phyloP scores from a whole-genome alignment of 2,113 vertebrate species.

The Rhinopomastus cyanomelas region DNA sequence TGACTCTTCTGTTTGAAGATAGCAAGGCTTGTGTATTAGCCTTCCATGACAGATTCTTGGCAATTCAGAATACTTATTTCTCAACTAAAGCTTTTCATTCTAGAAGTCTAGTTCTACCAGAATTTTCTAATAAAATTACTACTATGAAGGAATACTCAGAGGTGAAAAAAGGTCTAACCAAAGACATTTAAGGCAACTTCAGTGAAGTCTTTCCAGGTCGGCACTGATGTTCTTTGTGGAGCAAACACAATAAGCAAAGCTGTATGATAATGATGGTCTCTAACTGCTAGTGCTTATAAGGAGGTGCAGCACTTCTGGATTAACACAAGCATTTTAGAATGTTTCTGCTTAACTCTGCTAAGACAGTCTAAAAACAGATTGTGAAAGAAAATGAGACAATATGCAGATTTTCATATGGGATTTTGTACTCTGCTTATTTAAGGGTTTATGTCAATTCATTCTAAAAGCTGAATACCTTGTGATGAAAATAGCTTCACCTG shows the following conservation, averaged over 20 bases:
- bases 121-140: neutral
- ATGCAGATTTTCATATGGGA: neutral
- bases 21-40: neutral
- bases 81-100: neutral
- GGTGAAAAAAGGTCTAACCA: neutral
- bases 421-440: neutral
- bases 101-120: neutral
- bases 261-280: neutral
- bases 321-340: neutral
- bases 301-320: neutral
- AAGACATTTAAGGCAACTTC: neutral
- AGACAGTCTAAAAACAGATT: neutral
- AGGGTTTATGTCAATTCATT: neutral
- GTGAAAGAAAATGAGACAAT: neutral
- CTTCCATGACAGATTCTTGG: accelerated
- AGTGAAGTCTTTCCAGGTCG: neutral
- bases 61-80: neutral
- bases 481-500: neutral
- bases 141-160: neutral
- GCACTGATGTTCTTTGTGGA: neutral
- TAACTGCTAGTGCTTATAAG: neutral
- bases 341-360: neutral
- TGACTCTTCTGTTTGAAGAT: neutral
- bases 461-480: neutral
- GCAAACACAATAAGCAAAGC: neutral